Evolutionary conservation across 35 echinoderm and acorn worm species (phyloP).

Genomic region (Nesometra sesokonis): DNA sequence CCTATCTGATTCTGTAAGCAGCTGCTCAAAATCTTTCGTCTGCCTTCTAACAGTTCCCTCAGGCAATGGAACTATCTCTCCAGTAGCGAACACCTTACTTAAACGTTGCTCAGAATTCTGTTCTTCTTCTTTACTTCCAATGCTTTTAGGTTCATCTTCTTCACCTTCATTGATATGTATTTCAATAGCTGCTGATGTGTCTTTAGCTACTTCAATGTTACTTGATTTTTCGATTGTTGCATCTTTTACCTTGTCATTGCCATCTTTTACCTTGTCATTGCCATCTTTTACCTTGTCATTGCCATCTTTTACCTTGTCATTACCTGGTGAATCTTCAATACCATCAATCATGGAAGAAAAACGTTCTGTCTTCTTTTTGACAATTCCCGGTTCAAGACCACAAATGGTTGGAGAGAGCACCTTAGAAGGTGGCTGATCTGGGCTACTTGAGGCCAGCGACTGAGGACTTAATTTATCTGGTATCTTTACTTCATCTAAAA

Average conservation of each 20-base stretch:
- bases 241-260: not conserved
- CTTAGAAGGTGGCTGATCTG: slow-evolving; percentile 1
- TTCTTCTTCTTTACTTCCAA: not conserved
- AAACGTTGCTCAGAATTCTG: not conserved
- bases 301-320: not conserved
- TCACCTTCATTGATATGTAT: not conserved
- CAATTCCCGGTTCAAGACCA: slow-evolving; percentile 26
- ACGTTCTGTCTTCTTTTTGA: slow-evolving; percentile 32
- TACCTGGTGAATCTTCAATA: not conserved
- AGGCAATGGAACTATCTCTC: slow-evolving; percentile 69
- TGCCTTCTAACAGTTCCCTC: slow-evolving; percentile 68
- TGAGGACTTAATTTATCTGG: not conserved
- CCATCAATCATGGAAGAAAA: slow-evolving; percentile 8
- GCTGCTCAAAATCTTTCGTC: slow-evolving; percentile 71
- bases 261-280: not conserved
- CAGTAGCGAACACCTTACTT: slow-evolving; percentile 20
- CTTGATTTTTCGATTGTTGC: not conserved
- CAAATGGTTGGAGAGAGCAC: not conserved
- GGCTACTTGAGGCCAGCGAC: not conserved
- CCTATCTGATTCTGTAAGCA: not conserved
- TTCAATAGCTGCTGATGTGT: not conserved
- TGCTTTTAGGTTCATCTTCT: not conserved
- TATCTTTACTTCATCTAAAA: not conserved
- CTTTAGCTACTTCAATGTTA: not conserved
- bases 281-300: slow-evolving; percentile 7